Evolutionary conservation across 2,888 invertebrate species (phyloP), one percentile per base, ranked within the genome.

Genomic region (Rhimphoctona megacephalus): DNA sequence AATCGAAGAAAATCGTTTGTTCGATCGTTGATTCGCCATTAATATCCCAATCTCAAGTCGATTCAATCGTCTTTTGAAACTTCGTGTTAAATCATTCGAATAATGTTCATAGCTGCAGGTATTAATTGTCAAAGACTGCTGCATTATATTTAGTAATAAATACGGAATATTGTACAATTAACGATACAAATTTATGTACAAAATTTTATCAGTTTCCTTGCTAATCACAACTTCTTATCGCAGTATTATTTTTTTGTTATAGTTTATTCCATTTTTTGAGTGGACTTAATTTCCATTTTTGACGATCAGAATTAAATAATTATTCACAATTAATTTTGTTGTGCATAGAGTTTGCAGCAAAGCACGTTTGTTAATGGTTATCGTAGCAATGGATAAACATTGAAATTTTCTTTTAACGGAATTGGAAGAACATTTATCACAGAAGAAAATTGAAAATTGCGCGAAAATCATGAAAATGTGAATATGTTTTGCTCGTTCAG

Each of bases 101-200:
- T 73, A 77, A 88, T 89, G 80, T 87, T 74, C 81, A 85, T 84
- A 82, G 78, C 54, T 61, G 30, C 49, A 76, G 72, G 88, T 88
- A 89, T 89, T 89, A 88, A 86, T 88, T 86, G 76, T 89, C 80
- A 84, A 89, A 89, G 89, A 89, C 89, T 87, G 88, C 88, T 88
- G 87, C 66, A 83, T 87, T 80, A 88, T 79, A 85, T 81, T 87
- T 88, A 88, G 86, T 84, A 88, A 85, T 87, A 83, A 90, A 86
- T 76, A 83, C 72, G 82, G 83, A 88, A 70, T 85, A 84, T 85
- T 82, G 77, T 88, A 88, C 70, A 86, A 89, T 89, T 87, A 74
- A 57, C 80, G 74, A 84, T 86, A 85, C 73, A 88, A 86, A 70
- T 88, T 83, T 89, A 87, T 90, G 83, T 89, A 90, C 85, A 89